Base-by-base conservation (phyloP, 2,888 invertebrate genomes). In the Oxyscelio sp. region DNA sequence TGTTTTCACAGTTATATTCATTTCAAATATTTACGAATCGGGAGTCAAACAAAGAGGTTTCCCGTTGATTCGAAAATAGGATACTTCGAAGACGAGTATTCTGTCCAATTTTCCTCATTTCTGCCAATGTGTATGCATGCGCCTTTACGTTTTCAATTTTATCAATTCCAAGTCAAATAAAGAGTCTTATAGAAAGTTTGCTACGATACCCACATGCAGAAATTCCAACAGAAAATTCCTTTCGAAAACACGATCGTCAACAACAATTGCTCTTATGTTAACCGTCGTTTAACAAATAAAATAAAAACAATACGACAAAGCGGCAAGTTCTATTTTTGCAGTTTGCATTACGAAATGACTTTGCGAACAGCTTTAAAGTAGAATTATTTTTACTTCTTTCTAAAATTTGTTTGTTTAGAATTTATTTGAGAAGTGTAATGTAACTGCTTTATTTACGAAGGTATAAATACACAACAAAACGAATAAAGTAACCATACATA, bases 51-150 rank as follows among this genome's bases (percentile, higher is more conserved):
- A 75, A 74, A 75, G 40, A 75, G 19, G 38, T 56, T 66, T 66
- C 38, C 58, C 40, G 45, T 50, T 68, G 43, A 78, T 54, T 2
- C 54, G 34, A 70, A 45, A 24, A n/a, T 43, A 11, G 54, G 68
- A 56, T 78, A 68, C 48, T 63, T 34, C 52, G 11, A 45, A 54
- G 50, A 54, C 61, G 54, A 48, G 27, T 54, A 63, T 61, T 34
- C 48, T 54, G 70, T 45, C 52, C 58, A 65, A 58, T 73, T 73
- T 58, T 73, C 31, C 59, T 80, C 59, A 80, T 80, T 80, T 65
- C 66, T 73, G 40, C n/a, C 59, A 45, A 80, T 80, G 71, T 73
- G 43, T 80, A 73, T 80, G 58, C 73, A 80, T 58, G 58, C 31
- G 4, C 27, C 48, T 40, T 63, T 71, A 50, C 71, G 50, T 71